phyloP scores from a whole-genome alignment of 2,113 vertebrate genomes.

The Dermatemys mawii region DNA sequence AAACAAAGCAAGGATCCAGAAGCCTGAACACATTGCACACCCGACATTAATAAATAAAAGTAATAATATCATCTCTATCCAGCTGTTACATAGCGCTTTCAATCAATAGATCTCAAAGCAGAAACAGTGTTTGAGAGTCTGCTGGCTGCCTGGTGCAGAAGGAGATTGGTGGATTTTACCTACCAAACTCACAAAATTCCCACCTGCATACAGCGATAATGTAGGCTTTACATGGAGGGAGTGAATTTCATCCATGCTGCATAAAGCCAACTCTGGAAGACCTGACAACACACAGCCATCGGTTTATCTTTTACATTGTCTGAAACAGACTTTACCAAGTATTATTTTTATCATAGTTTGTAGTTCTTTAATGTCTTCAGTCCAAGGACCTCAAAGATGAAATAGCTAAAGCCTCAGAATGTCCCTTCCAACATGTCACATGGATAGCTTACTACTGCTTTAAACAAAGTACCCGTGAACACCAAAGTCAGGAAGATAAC shows the following conservation, averaged over 20 bases:
- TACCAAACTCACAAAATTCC: not conserved
- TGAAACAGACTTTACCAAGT: not conserved
- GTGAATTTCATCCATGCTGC: not conserved
- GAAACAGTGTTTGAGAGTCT: not conserved
- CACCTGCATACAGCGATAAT: not conserved
- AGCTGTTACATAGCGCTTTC: not conserved
- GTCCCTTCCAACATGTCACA: not conserved
- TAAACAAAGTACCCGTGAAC: not conserved
- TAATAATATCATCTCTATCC: not conserved
- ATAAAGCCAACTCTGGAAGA: not conserved
- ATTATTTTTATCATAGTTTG: not conserved
- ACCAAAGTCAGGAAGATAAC: not conserved
- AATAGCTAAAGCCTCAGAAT: not conserved
- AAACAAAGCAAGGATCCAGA: accelerated
- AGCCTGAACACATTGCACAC: not conserved
- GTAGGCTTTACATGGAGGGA: not conserved
- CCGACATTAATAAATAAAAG: not conserved
- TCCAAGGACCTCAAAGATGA: not conserved
- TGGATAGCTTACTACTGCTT: not conserved
- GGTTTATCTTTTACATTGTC: not conserved
- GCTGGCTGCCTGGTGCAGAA: not conserved
- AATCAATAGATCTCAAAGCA: not conserved
- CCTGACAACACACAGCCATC: not conserved
- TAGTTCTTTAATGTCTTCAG: not conserved
- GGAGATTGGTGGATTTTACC: not conserved